phyloP scores from a whole-genome alignment of 2,113 vertebrate species.

The Castor canadensis region DNA sequence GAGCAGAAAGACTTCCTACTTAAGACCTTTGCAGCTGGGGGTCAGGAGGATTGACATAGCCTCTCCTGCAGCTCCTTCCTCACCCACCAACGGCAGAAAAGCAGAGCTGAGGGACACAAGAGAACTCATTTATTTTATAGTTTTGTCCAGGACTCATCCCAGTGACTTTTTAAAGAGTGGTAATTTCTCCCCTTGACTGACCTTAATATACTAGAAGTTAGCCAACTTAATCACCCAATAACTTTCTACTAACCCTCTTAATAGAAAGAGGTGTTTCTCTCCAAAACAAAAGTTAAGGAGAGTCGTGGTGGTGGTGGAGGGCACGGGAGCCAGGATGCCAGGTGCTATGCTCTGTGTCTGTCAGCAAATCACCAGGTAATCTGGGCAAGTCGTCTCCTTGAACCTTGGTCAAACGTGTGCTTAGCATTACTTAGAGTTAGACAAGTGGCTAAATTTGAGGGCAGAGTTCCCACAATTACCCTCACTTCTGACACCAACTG shows the following conservation, averaged over 20 bases:
- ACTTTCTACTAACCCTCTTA: background rate
- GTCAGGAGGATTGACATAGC: background rate
- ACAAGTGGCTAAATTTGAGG: background rate
- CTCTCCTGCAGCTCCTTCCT: background rate
- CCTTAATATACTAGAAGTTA: background rate
- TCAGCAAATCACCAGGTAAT: background rate
- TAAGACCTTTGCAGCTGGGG: background rate
- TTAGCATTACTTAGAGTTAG: background rate
- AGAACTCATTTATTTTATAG: background rate
- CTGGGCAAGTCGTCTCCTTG: background rate
- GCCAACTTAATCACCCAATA: background rate
- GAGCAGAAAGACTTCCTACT: background rate
- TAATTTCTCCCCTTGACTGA: background rate
- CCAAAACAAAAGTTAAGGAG: background rate
- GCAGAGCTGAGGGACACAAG: background rate
- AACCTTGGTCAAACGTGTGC: background rate
- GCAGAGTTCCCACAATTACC: background rate
- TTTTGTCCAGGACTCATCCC: background rate
- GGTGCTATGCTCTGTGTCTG: rapidly evolving
- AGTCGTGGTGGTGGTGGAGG: no score
- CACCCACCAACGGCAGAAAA: background rate
- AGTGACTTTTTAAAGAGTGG: background rate
- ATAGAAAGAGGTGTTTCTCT: background rate
- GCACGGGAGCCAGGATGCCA: background rate
- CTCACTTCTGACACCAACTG: background rate